Evolutionary conservation across 2,888 invertebrate genomes (phyloP).

Genomic region (Ennomos fuscantarius): DNA sequence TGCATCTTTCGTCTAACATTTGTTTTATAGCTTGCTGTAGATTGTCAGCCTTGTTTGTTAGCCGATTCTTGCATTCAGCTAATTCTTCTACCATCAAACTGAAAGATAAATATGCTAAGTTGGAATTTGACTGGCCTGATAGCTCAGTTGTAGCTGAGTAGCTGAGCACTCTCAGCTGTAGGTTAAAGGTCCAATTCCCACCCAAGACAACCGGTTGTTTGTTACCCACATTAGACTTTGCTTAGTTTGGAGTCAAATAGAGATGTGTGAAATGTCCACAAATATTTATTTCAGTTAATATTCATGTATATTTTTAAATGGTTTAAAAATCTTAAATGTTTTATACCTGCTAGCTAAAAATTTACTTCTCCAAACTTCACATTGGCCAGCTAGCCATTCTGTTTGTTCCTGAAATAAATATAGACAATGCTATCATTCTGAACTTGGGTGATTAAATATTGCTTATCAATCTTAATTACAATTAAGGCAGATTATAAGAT

Average conservation of each 20-base stretch:
- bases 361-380: conserved; percentile 98
- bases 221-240: no score
- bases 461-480: no score
- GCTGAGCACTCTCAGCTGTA: no score
- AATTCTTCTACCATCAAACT: conserved; percentile 97
- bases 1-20: conserved; percentile 88
- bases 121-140: neutral
- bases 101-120: conserved; percentile 45
- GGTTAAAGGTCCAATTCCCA: no score
- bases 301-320: neutral
- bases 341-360: conserved; percentile 95
- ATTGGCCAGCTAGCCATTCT: conserved; percentile 96
- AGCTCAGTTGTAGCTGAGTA: no score
- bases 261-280: no score
- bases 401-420: conserved; percentile 89
- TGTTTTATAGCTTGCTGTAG: conserved; percentile 88
- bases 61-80: conserved; percentile 93
- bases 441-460: no score
- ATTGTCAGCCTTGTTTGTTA: conserved; percentile 89
- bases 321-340: conserved; percentile 5
- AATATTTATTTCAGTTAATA: neutral
- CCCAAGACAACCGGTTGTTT: no score
- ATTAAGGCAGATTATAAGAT: no score
- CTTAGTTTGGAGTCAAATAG: no score
- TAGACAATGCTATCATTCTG: neutral